Evolutionary conservation across 2,797 vertebrate genomes (phyloP).

Genomic region (Argentina silus): DNA sequence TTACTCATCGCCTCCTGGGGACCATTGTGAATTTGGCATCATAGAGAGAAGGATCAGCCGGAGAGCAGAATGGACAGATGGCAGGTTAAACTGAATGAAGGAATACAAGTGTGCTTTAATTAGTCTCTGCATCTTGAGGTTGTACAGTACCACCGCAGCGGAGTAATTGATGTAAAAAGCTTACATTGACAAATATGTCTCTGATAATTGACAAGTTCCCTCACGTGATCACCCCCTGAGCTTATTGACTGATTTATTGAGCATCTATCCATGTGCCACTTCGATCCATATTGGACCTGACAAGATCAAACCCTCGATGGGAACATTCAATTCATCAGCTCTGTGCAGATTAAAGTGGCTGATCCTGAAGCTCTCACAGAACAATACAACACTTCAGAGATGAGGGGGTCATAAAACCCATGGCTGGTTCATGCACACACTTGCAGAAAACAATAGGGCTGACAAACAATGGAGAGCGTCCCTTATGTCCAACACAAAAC

Average conservation of each 20-base stretch:
- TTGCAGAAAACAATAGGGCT: constrained; percentile 1
- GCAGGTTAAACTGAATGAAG: not conserved
- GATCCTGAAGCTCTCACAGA: constrained; percentile 21
- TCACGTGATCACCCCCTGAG: constrained; percentile 8
- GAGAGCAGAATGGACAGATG: not conserved
- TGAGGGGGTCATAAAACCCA: constrained; percentile 26
- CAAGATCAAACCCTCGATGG: constrained; percentile 27
- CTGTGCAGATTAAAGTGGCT: constrained; percentile 17
- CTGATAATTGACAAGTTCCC: constrained; percentile 30
- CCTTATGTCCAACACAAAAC: constrained; percentile 38
- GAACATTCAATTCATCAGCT: constrained; percentile 7
- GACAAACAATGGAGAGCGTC: constrained; percentile 27
- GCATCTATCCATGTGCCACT: constrained; percentile 29
- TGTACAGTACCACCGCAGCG: not conserved
- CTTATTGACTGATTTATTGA: constrained; percentile 47
- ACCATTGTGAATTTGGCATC: not conserved
- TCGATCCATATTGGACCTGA: constrained; percentile 23
- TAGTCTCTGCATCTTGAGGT: not conserved
- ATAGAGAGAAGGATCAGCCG: not conserved
- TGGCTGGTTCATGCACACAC: not conserved
- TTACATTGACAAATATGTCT: not conserved
- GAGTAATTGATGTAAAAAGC: not conserved
- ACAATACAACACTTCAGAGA: constrained; percentile 23
- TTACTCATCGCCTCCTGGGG: too few species aligned
- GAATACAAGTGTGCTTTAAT: not conserved